phyloP scores from a whole-genome alignment of 2,888 invertebrate species.

The Panzeria rudis region DNA sequence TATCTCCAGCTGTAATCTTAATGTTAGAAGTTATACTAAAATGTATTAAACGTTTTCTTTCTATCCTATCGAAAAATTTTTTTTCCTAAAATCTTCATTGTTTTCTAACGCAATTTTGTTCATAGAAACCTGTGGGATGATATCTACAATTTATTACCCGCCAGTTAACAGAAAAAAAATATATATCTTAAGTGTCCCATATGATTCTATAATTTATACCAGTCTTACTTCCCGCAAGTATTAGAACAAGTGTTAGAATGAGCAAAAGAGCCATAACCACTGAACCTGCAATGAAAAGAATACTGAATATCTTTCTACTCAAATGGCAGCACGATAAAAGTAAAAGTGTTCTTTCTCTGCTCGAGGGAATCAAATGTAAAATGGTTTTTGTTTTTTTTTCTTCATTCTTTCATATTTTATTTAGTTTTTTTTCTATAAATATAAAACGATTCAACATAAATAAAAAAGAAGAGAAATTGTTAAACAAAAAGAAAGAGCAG shows the following conservation, averaged over 20 bases:
- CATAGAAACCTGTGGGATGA: neutral
- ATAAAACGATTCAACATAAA: conserved; percentile 60
- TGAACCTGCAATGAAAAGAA: conserved; percentile 52
- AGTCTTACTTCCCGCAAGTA: conserved; percentile 42
- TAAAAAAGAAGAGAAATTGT: conserved; percentile 28
- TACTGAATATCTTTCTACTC: conserved; percentile 40
- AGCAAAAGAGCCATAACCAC: conserved; percentile 37
- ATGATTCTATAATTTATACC: conserved; percentile 15
- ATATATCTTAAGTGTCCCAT: conserved; percentile 7
- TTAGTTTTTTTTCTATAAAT: conserved; percentile 20
- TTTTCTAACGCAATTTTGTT: neutral
- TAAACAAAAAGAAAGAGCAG: conserved; percentile 48
- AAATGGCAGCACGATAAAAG: conserved; percentile 69
- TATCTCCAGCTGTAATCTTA: too few relatives aligned
- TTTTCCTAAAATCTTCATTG: neutral
- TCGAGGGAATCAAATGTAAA: conserved; percentile 61
- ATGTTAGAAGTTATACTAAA: too few relatives aligned
- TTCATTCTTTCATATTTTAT: conserved; percentile 4
- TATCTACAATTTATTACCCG: conserved; percentile 9
- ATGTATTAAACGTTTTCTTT: neutral
- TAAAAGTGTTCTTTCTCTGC: conserved; percentile 65
- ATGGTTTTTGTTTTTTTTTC: conserved; percentile 31
- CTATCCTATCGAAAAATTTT: neutral
- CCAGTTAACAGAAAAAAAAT: neutral
- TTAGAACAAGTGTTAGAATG: conserved; percentile 24